A percentile compares a stretch with the other conserved stretches of the same genome.
phyloP scores from a whole-genome alignment of 2,113 vertebrate species.

The Montifringilla adamsi region DNA sequence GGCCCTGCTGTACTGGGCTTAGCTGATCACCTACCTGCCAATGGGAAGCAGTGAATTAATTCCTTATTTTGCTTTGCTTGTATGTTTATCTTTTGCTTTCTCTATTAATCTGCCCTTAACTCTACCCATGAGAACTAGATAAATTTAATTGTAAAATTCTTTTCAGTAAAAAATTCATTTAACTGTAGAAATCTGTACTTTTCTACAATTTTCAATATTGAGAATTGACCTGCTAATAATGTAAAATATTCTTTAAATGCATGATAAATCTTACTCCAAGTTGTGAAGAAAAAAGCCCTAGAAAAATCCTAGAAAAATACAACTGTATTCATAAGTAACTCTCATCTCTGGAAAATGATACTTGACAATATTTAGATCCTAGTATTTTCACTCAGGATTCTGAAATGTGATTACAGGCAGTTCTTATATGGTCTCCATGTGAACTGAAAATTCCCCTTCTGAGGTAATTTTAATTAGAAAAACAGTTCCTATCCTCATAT shows the following conservation, averaged over 20 bases:
- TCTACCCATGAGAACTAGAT: not conserved
- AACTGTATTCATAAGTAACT: not conserved
- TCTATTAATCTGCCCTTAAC: not conserved
- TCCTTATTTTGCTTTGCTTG: not conserved
- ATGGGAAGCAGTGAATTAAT: not conserved
- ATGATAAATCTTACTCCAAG: not conserved
- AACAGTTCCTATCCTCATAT: not conserved
- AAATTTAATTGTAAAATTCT: not conserved
- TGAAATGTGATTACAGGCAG: not conserved
- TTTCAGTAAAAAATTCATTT: not conserved
- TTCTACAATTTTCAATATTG: not conserved
- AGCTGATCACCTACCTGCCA: not conserved
- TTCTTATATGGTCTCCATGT: not conserved
- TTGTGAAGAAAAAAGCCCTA: not conserved
- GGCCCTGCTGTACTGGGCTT: not conserved
- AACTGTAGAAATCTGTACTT: not conserved
- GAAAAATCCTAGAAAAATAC: not conserved
- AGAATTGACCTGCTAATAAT: not conserved
- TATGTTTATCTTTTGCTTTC: not conserved
- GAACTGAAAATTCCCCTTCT: not conserved
- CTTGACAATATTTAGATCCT: not conserved
- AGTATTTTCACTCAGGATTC: not conserved
- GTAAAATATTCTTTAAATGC: not conserved
- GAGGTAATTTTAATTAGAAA: not conserved
- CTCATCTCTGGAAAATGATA: not conserved